These are phyloP conservation scores for Trachymyrmex septentrionalis DNA, from an alignment of 1,140 invertebrate genomes.

Conservation along the genomic window DNA sequence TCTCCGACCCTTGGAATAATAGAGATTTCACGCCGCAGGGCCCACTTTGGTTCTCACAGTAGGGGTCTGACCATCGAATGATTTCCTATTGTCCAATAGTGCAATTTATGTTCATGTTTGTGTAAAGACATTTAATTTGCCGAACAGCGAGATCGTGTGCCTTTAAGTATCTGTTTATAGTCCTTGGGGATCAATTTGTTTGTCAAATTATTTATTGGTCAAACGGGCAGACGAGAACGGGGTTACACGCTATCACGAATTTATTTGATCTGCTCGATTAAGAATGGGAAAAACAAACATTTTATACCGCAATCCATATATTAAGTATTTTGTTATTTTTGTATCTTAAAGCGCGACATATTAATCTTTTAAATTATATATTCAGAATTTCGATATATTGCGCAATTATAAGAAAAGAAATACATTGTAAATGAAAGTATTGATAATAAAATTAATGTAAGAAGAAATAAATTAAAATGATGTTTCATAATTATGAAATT, in stretches of 20 bases:
- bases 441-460: neutral
- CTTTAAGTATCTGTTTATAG: slow-evolving; percentile 87
- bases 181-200: slow-evolving; percentile 86
- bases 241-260: slow-evolving; percentile 81
- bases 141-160: slow-evolving; percentile 77
- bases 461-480: no score
- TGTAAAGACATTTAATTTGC: slow-evolving; percentile 40
- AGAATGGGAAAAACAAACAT: slow-evolving; percentile 82
- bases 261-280: slow-evolving; percentile 80
- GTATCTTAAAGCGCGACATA: neutral
- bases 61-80: slow-evolving; percentile 75
- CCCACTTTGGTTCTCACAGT: slow-evolving; percentile 85
- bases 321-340: slow-evolving; percentile 2
- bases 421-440: slow-evolving; percentile 10
- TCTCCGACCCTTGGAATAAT: slow-evolving; percentile 81
- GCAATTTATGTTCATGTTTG: neutral
- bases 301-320: neutral
- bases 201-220: slow-evolving; percentile 87
- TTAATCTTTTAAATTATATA: neutral
- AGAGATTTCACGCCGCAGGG: slow-evolving; percentile 86
- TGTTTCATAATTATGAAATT: no score
- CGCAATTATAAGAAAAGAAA: neutral
- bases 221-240: slow-evolving; percentile 83
- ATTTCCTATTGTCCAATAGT: slow-evolving; percentile 77
- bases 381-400: neutral